A percentile compares a stretch with the other conserved stretches of the same genome.
phyloP scores from a whole-genome alignment of 2,888 invertebrate genomes.

The Cheilosia scutellata region DNA sequence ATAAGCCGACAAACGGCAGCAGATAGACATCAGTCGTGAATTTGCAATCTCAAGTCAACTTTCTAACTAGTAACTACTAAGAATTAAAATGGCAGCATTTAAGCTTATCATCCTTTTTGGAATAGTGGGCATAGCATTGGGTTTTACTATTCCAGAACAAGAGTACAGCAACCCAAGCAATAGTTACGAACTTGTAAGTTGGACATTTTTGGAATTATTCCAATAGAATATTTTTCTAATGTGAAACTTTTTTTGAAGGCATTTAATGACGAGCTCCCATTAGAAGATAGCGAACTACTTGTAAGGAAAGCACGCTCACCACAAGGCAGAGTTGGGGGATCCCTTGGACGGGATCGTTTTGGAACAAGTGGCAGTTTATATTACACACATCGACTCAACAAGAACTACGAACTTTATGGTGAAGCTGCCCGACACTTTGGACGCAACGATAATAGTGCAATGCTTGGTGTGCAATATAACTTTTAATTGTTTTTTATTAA shows the following conservation, averaged over 20 bases:
- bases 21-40: background rate
- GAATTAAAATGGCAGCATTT: slow-evolving; percentile 22
- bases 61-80: background rate
- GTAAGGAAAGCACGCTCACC: slow-evolving; percentile 21
- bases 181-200: too few species aligned
- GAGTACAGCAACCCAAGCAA: background rate
- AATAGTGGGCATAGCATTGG: slow-evolving; percentile 26
- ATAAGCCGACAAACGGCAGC: background rate
- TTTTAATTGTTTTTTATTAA: background rate
- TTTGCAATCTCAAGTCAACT: background rate
- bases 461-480: background rate
- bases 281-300: background rate
- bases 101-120: slow-evolving; percentile 32
- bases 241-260: background rate
- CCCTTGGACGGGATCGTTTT: background rate
- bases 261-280: background rate
- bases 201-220: background rate
- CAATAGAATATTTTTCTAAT: background rate
- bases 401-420: slow-evolving; percentile 12
- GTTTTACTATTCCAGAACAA: slow-evolving; percentile 29
- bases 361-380: background rate
- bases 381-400: slow-evolving; percentile 9
- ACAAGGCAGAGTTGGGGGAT: slow-evolving; percentile 9
- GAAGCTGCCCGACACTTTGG: slow-evolving; percentile 10
- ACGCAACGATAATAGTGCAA: slow-evolving; percentile 15